Percentiles rank a stretch among this genome's conserved stretches.
Conservation (phyloP, 2,888 invertebrate species). For the Nomada ruficornis region DNA sequence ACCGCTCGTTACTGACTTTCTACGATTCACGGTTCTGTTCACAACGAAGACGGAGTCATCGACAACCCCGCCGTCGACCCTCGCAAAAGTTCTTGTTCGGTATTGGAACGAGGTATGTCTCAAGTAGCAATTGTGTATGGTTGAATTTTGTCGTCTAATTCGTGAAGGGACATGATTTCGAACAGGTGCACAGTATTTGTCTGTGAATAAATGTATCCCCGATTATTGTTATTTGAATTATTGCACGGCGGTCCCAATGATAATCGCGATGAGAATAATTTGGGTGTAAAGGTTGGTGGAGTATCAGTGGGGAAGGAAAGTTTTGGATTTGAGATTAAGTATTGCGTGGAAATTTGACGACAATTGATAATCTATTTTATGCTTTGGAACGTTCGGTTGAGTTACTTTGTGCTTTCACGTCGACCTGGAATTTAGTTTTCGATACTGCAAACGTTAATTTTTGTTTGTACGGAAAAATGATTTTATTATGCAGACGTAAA, state of each 20-base stretch:
- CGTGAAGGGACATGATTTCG: constrained; percentile 1
- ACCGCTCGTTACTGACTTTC: constrained; percentile 52
- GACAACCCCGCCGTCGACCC: background rate
- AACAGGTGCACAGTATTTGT: background rate
- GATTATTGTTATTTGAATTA: constrained; percentile 29
- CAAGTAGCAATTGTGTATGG: background rate
- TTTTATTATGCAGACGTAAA: too few species aligned
- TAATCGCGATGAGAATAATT: constrained; percentile 19
- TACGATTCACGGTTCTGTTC: constrained; percentile 13
- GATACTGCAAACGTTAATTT: too few species aligned
- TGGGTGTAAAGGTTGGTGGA: background rate
- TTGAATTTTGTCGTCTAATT: constrained; percentile 1
- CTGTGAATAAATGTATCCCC: background rate
- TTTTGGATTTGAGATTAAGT: constrained; percentile 24
- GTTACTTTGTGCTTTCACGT: too few species aligned
- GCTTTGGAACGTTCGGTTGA: background rate
- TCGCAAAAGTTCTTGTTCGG: background rate
- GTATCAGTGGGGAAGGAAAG: constrained; percentile 19
- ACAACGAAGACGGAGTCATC: constrained; percentile 6
- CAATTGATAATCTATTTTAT: constrained; percentile 2
- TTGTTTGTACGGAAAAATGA: too few species aligned
- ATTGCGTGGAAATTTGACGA: background rate
- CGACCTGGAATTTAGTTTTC: too few species aligned
- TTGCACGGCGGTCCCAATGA: constrained; percentile 9
- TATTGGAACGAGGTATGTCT: constrained; percentile 21